phyloP scores from a whole-genome alignment of 2,888 invertebrate species.

The Cremastinae sp. region DNA sequence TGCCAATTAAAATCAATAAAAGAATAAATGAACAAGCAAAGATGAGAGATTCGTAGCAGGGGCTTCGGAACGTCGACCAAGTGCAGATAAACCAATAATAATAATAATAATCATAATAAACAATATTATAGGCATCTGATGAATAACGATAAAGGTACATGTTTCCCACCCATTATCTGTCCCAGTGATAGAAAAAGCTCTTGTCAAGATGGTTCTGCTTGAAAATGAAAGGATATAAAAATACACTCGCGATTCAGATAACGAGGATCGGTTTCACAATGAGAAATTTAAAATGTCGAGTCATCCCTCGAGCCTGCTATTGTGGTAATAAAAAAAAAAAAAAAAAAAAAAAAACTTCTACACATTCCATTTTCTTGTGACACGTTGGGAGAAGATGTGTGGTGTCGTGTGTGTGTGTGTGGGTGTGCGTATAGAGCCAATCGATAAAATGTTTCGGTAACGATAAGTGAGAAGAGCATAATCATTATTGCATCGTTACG shows the following conservation, averaged over 20 bases:
- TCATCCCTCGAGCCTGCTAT: not conserved
- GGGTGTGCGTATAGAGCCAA: conserved; percentile 53
- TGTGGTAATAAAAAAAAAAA: not conserved
- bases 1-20: not conserved
- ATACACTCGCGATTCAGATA: conserved; percentile 41
- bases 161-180: conserved; percentile 41
- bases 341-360: conserved; percentile 33
- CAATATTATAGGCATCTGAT: conserved; percentile 4
- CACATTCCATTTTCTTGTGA: conserved; percentile 60
- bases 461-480: conserved; percentile 42
- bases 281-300: not conserved
- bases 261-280: conserved; percentile 14
- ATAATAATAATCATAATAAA: conserved; percentile 23
- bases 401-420: too few species aligned
- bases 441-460: conserved; percentile 47
- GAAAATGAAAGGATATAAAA: too few species aligned
- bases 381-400: conserved; percentile 50
- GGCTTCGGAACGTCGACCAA: conserved; percentile 23
- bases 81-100: conserved; percentile 7
- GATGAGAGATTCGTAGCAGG: not conserved
- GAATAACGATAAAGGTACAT: conserved; percentile 1
- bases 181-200: conserved; percentile 35
- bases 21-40: conserved; percentile 5
- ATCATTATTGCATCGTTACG: conserved; percentile 48
- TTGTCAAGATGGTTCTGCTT: conserved; percentile 56